Evolutionary conservation across 2,113 vertebrate species (phyloP), one percentile per base, ranked within the genome.

Genomic region (Lampris megalopsis): DNA sequence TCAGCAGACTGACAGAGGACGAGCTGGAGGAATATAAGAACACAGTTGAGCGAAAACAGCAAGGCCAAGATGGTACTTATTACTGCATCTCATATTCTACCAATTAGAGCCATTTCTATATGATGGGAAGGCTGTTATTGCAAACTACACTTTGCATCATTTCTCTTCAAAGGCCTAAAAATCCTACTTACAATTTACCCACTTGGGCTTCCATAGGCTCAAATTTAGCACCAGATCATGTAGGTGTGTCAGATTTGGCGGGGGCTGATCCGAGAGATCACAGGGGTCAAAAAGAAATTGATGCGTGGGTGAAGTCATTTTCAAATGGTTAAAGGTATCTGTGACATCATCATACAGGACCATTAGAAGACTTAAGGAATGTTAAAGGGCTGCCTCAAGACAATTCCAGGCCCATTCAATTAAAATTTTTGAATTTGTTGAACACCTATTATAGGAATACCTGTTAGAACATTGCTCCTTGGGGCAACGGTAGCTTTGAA

Each of bases 21-120:
- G 97, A 94, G 59, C 93, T 97, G 79, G 93, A 97, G 78, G 96
- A 97, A 53, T 98, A 98, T 79, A 96, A 95, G 89, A 95, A 81
- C 88, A 83, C 92, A 70, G 89, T 98, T 38, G 95, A 98, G 78
- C 93, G 93, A 71, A 96, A 94, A 74, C 95, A 96, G 75, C 95
- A 88, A 79, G 97, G 96, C 13, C 88, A 95, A 58, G 96, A 96
- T 84, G 95, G 96, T 97, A 72, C 67, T 50, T 35, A 24, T 9
- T 41, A 0, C 42, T 41, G 1, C 57, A 4, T 4, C 60, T 71
- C 3, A 3, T 9, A 41, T 5, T 40, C 2, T 1, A 3, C 35
- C 38, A 1, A 8, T 24, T 13, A 52, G 3, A 8, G 9, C 9
- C 11, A 3, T 70, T 56, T 63, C 5, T 57, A 11, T 52, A 62